Evolutionary conservation across 2,113 vertebrate species (phyloP), one percentile per base, ranked within the genome.

Genomic region (Corapipo altera): DNA sequence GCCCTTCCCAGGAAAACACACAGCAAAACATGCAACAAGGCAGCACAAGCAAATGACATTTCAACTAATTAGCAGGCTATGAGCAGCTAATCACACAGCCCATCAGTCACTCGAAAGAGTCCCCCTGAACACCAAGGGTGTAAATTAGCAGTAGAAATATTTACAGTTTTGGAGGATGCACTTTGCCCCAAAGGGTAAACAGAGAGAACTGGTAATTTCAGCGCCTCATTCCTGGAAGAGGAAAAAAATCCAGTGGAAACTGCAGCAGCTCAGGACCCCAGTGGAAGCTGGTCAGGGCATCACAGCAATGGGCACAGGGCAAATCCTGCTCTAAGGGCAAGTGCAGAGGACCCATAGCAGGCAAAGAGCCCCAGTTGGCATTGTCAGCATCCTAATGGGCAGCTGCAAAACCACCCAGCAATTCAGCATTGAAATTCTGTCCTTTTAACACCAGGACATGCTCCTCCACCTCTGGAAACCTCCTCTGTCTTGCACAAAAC

Each of bases 81-180:
- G 5, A 91, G 85, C 81, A 76, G 72, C 81, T 91, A 65, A 95
- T 93, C 61, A 48, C 6, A 6, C 30, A 30, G 41, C 69, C 2
- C 2, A 0, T 91, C 85, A 96, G 44, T 32, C 90, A 84, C 88
- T 90, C 49, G 57, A 67, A 76, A 64, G 82, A 94, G 58, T 83
- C 64, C 66, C 92, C 79, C 71, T 61, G 59, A 93, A 73, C 73
- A 75, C 92, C 82, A 73, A 90, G 88, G 72, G 67, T 85, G 87
- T 61, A 76, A 84, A 87, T 87, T 87, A 93, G 74, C 85, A 61
- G 74, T 43, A 2, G 49, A 88, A 95, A 96, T 86, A 88, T 93
- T 97, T 92, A 70, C 57, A 24, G 41, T 43, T 89, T 62, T 44
- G 37, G 66, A 81, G 79, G 72, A 76, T 33, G 82, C 54, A 9